Percentiles rank a stretch among this genome's conserved stretches.
phyloP scores from a whole-genome alignment of 2,113 vertebrate genomes.

The Myotis lucifugus region DNA sequence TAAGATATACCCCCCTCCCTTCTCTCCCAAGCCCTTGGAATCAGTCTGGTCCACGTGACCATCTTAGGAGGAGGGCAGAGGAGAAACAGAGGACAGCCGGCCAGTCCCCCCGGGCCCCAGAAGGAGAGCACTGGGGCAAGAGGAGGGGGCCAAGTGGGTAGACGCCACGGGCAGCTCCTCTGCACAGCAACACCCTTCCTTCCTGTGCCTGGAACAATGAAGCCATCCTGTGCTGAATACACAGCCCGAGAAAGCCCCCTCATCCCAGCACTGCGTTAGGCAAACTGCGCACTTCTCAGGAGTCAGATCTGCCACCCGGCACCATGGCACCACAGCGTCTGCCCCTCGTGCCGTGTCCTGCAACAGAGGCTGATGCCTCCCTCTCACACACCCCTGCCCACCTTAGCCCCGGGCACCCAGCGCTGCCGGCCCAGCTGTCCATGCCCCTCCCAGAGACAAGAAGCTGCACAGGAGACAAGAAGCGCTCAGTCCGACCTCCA shows the following conservation, averaged over 20 bases:
- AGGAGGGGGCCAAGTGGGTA: background rate
- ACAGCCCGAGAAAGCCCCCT: background rate
- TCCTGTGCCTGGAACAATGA: constrained; percentile 47
- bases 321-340: background rate
- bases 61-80: background rate
- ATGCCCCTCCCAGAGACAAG: background rate
- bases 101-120: background rate
- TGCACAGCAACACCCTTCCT: constrained; percentile 1
- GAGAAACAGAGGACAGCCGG: background rate
- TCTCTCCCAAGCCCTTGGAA: background rate
- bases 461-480: background rate
- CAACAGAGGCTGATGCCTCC: background rate
- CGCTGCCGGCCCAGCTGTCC: background rate
- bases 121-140: background rate
- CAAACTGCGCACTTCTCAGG: background rate
- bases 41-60: background rate
- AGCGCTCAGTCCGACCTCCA: background rate
- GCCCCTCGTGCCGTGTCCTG: background rate
- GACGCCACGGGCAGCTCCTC: background rate
- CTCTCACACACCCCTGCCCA: background rate
- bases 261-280: fast-evolving
- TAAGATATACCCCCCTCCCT: background rate
- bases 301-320: background rate
- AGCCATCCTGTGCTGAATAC: background rate
- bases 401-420: background rate